Base-by-base conservation (phyloP, 2,113 vertebrate species). In the Notothenia rossii region DNA sequence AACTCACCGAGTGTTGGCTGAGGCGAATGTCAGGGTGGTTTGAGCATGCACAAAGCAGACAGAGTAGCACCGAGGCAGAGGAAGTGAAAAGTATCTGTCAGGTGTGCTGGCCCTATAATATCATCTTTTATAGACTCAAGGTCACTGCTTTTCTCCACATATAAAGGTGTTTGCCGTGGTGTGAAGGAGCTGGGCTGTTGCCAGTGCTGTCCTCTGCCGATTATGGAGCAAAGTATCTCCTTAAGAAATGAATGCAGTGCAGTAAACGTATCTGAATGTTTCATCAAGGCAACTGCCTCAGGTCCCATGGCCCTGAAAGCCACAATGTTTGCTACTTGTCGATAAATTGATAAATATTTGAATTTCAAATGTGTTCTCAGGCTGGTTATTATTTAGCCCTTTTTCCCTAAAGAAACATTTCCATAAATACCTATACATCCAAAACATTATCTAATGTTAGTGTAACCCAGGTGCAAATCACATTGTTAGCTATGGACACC, bases 21-120 rank as follows among this genome's bases (percentile, higher is more conserved):
- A 86, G 85, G 18, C 10, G 79, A 61, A 65, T 84, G 85, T 86
- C 78, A 68, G 89, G 72, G 93, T 51, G 72, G 63, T 73, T 65
- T 72, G 77, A 75, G 84, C 67, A 81, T 83, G 87, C 86, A 93
- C 90, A 53, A 87, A 67, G 82, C 89, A 86, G 93, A 90, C 91
- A 91, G 79, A 92, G 87, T 81, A 84, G 87, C 90, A 79, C 7
- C 58, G 83, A 86, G 81, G 91, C 81, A 75, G 90, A 93, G 94
- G 91, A 93, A 93, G 95, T 94, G 94, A 95, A 96, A 91, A 77
- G 51, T 75, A 91, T 95, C 94, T 94, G 94, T 95, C 90, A 95
- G 89, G 89, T 88, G 70, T 90, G 88, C 85, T 83, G 86, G 80
- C 83, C 80, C 91, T 90, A 81, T 91, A 91, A 80, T 83, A 83